Evolutionary conservation across 2,888 invertebrate species (phyloP).

Genomic region (Leptinotarsa peninsularis): DNA sequence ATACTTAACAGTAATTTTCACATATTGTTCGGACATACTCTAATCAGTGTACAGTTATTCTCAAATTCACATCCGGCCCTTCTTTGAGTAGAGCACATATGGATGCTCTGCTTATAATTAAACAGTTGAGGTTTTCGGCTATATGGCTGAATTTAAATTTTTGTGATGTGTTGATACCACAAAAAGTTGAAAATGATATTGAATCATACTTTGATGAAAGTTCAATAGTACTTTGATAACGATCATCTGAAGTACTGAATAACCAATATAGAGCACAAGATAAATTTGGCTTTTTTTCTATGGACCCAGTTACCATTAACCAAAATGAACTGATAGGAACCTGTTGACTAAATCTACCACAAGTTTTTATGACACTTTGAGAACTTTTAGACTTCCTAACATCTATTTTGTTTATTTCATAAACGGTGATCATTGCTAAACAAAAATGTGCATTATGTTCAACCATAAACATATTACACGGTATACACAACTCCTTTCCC

Average conservation of each 20-base stretch:
- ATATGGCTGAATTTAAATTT: constrained; percentile 55
- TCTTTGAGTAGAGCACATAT: constrained; percentile 57
- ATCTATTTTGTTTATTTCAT: constrained; percentile 56
- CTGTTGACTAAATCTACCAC: constrained; percentile 54
- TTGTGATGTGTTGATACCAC: constrained; percentile 55
- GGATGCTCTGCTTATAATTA: constrained; percentile 57
- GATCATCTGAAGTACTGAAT: constrained; percentile 58
- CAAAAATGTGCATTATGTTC: constrained; percentile 56
- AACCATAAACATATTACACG: constrained; percentile 54
- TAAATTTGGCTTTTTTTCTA: constrained; percentile 46
- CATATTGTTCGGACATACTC: constrained; percentile 29
- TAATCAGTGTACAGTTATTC: constrained; percentile 58
- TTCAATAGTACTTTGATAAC: constrained; percentile 60
- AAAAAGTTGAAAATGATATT: constrained; percentile 57
- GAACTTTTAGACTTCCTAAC: constrained; percentile 51
- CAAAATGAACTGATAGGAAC: constrained; percentile 60
- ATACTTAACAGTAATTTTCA: constrained; percentile 34
- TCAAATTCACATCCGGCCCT: constrained; percentile 58
- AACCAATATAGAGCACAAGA: constrained; percentile 60
- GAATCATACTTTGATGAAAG: constrained; percentile 58
- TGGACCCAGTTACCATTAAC: constrained; percentile 62
- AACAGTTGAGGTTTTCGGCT: constrained; percentile 55
- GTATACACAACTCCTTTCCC: constrained; percentile 55
- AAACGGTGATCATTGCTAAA: constrained; percentile 58
- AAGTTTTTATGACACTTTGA: constrained; percentile 55